Conservation (phyloP, 2,113 vertebrate species). For the Globicephala melas region DNA sequence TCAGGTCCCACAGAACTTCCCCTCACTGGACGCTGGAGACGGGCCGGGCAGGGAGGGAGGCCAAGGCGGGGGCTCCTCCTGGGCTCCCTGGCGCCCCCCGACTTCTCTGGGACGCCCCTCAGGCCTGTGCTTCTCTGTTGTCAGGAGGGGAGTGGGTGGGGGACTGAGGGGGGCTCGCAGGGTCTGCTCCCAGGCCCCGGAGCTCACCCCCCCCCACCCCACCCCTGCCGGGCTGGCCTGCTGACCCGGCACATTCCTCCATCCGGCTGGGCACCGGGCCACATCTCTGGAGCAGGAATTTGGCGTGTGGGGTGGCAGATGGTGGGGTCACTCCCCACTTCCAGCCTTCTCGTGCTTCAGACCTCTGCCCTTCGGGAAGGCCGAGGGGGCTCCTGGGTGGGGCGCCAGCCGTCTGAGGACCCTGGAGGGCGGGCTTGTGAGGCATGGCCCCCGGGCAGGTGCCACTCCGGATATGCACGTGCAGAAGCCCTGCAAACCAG, state of each 20-base stretch:
- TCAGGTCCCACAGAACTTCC: background rate
- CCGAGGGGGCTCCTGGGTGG: background rate
- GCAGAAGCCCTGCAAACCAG: background rate
- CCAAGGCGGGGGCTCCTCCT: background rate
- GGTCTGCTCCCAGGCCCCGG: background rate
- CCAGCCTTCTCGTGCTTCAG: background rate
- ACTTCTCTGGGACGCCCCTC: background rate
- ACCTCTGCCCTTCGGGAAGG: background rate
- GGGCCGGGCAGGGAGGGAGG: background rate
- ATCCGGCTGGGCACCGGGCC: background rate
- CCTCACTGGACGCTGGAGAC: background rate
- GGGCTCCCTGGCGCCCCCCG: background rate
- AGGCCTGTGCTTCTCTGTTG: background rate
- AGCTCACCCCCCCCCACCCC: background rate
- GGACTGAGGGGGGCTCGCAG: background rate
- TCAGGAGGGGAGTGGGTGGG: background rate
- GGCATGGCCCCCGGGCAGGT: background rate
- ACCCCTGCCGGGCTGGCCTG: background rate
- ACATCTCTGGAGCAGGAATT: background rate
- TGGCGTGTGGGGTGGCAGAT: background rate
- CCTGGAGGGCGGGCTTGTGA: background rate
- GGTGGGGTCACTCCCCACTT: background rate
- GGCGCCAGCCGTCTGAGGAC: background rate
- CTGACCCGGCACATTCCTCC: slow-evolving; percentile 63
- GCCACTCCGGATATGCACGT: background rate